These are phyloP conservation scores for Rhinogobius similis DNA, from an alignment of 2,113 vertebrate genomes.

Conservation along the genomic window DNA sequence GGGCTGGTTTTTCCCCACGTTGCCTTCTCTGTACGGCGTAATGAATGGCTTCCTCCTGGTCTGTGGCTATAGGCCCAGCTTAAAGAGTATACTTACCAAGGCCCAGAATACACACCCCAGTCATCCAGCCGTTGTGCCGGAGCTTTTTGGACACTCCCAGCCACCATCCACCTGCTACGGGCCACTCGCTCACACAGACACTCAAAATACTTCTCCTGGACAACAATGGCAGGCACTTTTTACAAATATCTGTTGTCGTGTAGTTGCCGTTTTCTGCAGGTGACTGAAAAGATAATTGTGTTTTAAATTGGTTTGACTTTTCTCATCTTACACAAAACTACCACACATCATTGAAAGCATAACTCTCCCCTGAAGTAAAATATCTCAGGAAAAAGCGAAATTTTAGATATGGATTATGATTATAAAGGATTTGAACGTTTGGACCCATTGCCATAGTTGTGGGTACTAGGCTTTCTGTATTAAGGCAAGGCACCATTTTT, in stretches of 20 bases:
- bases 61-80: constrained; percentile 72
- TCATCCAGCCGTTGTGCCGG: constrained; percentile 47
- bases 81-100: constrained; percentile 79
- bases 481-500: too few species aligned
- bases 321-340: too few species aligned
- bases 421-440: too few species aligned
- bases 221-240: constrained; percentile 11
- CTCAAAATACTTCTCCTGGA: constrained; percentile 16
- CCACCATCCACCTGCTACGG: constrained; percentile 68
- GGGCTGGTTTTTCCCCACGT: constrained; percentile 74
- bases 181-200: constrained; percentile 42
- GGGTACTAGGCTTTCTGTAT: too few species aligned
- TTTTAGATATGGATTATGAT: too few species aligned
- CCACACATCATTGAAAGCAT: too few species aligned
- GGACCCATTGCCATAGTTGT: too few species aligned
- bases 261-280: not conserved
- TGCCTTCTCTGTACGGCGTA: constrained; percentile 72
- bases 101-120: constrained; percentile 71
- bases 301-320: too few species aligned
- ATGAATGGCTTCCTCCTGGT: constrained; percentile 82
- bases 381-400: too few species aligned
- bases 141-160: constrained; percentile 59
- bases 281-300: not conserved
- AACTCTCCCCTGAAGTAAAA: too few species aligned
- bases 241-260: not conserved